phyloP scores from a whole-genome alignment of 2,888 invertebrate genomes.

The Xestia c-nigrum region DNA sequence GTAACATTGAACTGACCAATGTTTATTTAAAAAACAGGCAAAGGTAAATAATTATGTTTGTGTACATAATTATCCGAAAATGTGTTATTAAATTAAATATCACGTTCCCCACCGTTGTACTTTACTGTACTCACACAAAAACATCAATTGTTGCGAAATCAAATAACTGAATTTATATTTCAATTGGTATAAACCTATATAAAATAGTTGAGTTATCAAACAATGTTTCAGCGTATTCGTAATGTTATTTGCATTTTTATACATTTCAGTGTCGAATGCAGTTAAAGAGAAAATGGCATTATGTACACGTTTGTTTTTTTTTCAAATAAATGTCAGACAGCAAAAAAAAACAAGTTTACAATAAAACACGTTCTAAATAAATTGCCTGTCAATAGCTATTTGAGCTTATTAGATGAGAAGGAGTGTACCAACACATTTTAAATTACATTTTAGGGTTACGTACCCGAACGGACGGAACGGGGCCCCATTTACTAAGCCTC shows the following conservation, averaged over 20 bases:
- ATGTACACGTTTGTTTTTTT: constrained; percentile 24
- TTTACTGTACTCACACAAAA: constrained; percentile 19
- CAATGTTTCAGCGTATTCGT: constrained; percentile 42
- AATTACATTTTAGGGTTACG: constrained; percentile 49
- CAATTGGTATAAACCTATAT: constrained; percentile 24
- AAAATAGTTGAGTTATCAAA: constrained; percentile 42
- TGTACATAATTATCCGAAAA: not conserved
- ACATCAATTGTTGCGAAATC: constrained; percentile 8
- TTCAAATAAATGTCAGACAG: constrained; percentile 34
- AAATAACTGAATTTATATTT: constrained; percentile 43
- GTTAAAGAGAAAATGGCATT: constrained; percentile 41
- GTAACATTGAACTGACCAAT: not conserved
- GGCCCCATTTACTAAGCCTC: too few species aligned
- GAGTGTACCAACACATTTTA: constrained; percentile 55
- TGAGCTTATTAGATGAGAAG: constrained; percentile 47
- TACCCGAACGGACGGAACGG: too few species aligned
- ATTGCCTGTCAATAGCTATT: constrained; percentile 46
- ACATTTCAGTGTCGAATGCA: constrained; percentile 24
- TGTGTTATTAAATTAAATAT: not conserved
- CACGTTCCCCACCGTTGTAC: not conserved
- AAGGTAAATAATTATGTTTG: too few species aligned
- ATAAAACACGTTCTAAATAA: constrained; percentile 20
- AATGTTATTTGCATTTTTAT: constrained; percentile 47
- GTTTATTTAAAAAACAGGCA: constrained; percentile 10
- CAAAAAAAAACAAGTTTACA: constrained; percentile 12